These are phyloP conservation scores for Sebastes aleutianus DNA, from an alignment of 2,797 vertebrate genomes.

Conservation along the genomic window DNA sequence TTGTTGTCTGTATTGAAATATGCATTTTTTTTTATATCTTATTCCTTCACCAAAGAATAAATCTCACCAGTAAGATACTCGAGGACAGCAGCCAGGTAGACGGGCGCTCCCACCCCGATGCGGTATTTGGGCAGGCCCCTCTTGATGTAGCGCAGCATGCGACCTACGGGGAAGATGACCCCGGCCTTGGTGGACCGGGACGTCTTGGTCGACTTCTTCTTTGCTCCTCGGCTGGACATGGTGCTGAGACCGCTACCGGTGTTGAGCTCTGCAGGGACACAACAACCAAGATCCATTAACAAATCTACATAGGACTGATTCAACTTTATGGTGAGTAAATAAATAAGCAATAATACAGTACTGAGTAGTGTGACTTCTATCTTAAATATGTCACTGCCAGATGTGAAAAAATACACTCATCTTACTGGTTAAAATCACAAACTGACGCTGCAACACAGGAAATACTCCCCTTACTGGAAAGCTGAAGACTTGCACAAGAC, in stretches of 20 bases:
- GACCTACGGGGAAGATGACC: slow-evolving; percentile 97
- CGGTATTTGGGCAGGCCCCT: slow-evolving; percentile 95
- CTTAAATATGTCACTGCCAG: background rate
- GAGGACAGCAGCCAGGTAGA: slow-evolving; percentile 97
- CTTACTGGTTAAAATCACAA: background rate
- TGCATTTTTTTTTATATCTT: background rate
- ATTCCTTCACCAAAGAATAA: background rate
- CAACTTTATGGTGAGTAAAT: background rate
- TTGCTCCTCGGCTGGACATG: slow-evolving; percentile 98
- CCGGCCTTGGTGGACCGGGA: slow-evolving; percentile 95
- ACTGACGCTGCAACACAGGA: background rate
- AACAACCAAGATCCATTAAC: background rate
- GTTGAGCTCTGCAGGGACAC: slow-evolving; percentile 44
- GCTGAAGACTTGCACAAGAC: background rate
- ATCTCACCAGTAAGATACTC: slow-evolving; percentile 95
- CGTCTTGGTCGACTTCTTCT: slow-evolving; percentile 98
- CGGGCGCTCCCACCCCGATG: slow-evolving; percentile 96
- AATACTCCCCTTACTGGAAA: background rate
- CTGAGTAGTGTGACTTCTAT: background rate
- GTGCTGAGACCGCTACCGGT: slow-evolving; percentile 41
- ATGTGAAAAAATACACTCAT: background rate
- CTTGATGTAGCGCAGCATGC: slow-evolving; percentile 97
- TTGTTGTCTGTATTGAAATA: background rate
- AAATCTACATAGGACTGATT: background rate
- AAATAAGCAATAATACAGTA: background rate